Percentiles rank a stretch among this genome's conserved stretches.
These are phyloP conservation scores for Wiebesia pumilae DNA, from an alignment of 1,140 invertebrate genomes.

Conservation along the genomic window DNA sequence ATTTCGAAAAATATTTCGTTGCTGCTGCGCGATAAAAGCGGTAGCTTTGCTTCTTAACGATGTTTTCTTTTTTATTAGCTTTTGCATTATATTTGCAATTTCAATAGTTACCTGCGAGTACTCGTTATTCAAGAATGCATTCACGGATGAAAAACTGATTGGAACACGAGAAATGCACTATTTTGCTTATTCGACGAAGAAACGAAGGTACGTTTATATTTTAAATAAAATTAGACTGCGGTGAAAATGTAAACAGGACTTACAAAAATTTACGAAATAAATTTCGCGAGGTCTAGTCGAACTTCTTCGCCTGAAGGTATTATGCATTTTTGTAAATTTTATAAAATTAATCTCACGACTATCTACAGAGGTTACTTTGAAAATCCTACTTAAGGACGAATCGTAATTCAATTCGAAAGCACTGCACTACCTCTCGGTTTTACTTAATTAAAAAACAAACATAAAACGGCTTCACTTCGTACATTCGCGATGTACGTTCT, in stretches of 20 bases:
- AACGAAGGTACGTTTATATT: too few species aligned
- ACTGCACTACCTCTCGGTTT: not conserved
- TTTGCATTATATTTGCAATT: not conserved
- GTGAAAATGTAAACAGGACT: not conserved
- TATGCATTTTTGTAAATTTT: not conserved
- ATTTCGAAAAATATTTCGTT: not conserved
- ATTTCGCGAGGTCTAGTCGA: not conserved
- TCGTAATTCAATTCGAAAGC: not conserved
- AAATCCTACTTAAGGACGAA: not conserved
- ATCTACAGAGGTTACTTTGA: not conserved
- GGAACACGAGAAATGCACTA: not conserved
- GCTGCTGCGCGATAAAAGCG: too few species aligned
- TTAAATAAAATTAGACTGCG: too few species aligned
- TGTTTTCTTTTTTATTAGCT: not conserved
- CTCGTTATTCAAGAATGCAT: not conserved
- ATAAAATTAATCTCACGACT: not conserved
- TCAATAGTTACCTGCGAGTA: not conserved
- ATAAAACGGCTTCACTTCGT: not conserved
- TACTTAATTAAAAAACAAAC: not conserved
- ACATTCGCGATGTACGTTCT: not conserved
- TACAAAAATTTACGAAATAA: not conserved
- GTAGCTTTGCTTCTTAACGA: not conserved
- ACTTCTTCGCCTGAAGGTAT: not conserved
- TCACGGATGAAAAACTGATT: not conserved
- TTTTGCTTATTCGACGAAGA: too few species aligned